Evolutionary conservation across 2,888 invertebrate species (phyloP), one percentile per base, ranked within the genome.

Genomic region (Drosophila meridionalis): DNA sequence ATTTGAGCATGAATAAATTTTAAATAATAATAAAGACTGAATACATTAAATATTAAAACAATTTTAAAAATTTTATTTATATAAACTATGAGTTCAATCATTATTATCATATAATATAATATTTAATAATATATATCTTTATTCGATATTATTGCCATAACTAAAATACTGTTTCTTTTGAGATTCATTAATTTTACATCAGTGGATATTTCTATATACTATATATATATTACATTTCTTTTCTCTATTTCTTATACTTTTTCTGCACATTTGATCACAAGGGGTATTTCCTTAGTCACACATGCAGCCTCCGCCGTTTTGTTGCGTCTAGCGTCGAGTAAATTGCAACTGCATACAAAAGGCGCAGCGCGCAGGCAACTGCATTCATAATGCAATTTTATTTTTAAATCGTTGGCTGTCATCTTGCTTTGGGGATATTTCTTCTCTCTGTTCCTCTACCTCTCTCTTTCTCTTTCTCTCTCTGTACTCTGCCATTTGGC

Each of bases 381-480:
- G 89, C 76, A 78, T 76, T 84, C 84, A 84, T 89, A 84, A 87
- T 89, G 84, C 87, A 89, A 89, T 89, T 84, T 89, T 84, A 89
- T 89, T 84, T 84, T 89, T 89, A 87, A 83, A 87, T 74, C 84
- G 72, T 45, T 67, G 59, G 55, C 78, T 86, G 78, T 83, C 83
- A 70, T 80, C 83, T 82, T 40, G 57, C 58, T 48, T 43, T 26
- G 69, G 40, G 63, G 61, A 32, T 26, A 65, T 42, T 67, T 67
- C 57, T 26, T 42, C 32, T 20, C 4, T 30, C n/a, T 40, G 14
- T 38, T 5, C 38, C 28, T 28, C n/a, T 30, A n/a, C n/a, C 6
- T 30, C 30, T 12, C 57, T 14, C 30, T 9, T n/a, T 14, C 3
- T 14, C 14, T 8, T 14, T n/a, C 11, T 14, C 32, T 58, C 30